Evolutionary conservation across 2,797 vertebrate genomes (phyloP).

Genomic region (Pangasius mekongensis): DNA sequence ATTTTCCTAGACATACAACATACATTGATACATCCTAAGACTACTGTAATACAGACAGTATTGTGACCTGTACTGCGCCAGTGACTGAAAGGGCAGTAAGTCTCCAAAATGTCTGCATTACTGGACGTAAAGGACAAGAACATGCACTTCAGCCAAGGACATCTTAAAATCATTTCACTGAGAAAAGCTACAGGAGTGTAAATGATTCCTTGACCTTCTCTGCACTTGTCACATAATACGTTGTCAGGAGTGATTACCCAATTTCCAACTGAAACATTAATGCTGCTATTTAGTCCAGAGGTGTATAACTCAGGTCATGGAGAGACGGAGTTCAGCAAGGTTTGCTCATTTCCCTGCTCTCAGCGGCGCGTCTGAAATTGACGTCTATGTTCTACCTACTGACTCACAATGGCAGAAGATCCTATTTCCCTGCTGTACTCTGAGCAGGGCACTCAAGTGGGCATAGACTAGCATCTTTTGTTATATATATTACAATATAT

Average conservation of each 20-base stretch:
- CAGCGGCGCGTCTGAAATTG: neutral
- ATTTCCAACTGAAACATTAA: constrained; percentile 51
- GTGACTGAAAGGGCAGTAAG: neutral
- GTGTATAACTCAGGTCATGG: neutral
- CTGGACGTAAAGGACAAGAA: constrained; percentile 5
- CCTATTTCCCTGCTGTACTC: neutral
- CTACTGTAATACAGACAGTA: constrained; percentile 27
- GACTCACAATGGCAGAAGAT: neutral
- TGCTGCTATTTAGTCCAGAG: constrained; percentile 9
- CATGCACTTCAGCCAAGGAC: neutral
- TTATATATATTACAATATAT: neutral
- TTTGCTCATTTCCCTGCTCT: neutral
- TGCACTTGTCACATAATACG: constrained; percentile 43
- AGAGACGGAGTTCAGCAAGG: neutral
- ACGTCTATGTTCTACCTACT: neutral
- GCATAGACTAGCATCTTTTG: neutral
- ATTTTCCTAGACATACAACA: constrained; percentile 33
- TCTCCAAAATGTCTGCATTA: constrained; percentile 1
- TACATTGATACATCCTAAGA: constrained; percentile 21
- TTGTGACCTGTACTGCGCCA: neutral
- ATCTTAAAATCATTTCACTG: constrained; percentile 3
- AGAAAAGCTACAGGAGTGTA: neutral
- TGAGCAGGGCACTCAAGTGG: neutral
- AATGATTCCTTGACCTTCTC: constrained; percentile 22
- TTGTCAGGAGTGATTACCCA: constrained; percentile 29